These are phyloP conservation scores for Amaurobius ferox DNA, from an alignment of 2,888 invertebrate species.

Conservation along the genomic window DNA sequence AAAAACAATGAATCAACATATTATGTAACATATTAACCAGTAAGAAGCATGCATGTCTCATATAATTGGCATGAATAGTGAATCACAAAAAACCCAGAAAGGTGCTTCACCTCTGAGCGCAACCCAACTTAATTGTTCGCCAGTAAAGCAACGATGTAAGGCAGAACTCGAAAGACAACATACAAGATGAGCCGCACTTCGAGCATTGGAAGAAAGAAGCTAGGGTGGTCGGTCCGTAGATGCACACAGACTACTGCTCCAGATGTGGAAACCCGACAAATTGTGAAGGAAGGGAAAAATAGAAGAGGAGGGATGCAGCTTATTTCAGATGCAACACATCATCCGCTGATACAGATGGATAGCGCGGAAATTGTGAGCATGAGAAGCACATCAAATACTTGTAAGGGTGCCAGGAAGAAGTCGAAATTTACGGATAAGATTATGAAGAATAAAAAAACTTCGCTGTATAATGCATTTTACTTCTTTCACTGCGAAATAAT, in stretches of 20 bases:
- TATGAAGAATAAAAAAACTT: not conserved
- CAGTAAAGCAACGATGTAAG: not conserved
- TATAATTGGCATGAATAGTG: too few species aligned
- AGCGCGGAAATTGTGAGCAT: not conserved
- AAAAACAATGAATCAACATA: too few species aligned
- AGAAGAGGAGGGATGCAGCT: not conserved
- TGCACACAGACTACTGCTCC: too few species aligned
- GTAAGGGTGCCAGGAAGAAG: conserved; percentile 36
- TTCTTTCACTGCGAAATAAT: too few species aligned
- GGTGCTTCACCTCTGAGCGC: not conserved
- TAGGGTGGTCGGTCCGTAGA: not conserved
- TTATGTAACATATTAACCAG: too few species aligned
- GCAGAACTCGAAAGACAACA: not conserved
- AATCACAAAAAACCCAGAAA: not conserved
- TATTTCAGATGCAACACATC: conserved; percentile 15
- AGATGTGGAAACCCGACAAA: too few species aligned
- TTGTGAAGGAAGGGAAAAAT: too few species aligned
- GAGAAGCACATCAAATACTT: conserved; percentile 44
- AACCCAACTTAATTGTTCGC: not conserved
- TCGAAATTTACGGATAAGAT: not conserved
- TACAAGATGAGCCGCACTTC: not conserved
- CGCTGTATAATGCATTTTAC: too few species aligned
- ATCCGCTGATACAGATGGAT: conserved; percentile 13
- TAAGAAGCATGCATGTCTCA: too few species aligned
- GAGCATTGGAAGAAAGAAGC: not conserved